Evolutionary conservation across 2,888 invertebrate species (phyloP), one percentile per base, ranked within the genome.

Genomic region (Caradrina kadenii): DNA sequence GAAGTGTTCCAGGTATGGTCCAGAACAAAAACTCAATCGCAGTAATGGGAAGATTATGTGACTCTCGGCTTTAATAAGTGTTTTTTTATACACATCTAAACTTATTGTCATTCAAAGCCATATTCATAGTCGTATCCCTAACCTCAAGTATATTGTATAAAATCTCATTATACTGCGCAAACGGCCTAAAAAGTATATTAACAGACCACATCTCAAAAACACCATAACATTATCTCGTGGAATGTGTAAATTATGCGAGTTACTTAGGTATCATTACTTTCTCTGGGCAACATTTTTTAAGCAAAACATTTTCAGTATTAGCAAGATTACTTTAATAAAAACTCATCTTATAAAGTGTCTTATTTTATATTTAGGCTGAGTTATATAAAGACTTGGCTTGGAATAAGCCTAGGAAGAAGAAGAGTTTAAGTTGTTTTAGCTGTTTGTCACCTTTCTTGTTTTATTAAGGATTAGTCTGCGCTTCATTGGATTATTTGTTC

Each of bases 211-310:
- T 49, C 52, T 73, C 13, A 65, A 65, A 69, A 61, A 76, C 48
- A 13, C 15, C 52, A 48, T 19, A 48, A 49, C 42, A 59, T 76
- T 63, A 63, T 75, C 63, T 59, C 54, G 10, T 42, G 42, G 42
- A 78, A 81, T 77, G 61, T 63, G 39, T 62, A 80, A 80, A 81
- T 81, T 83, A 81, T 77, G 54, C 81, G 59, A 73, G 49, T 69
- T 59, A 80, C 69, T 83, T 83, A 17, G 45, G 45, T 45, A 72
- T 50, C 52, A 60, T 70, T 56, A 76, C 45, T 35, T 70, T 26
- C 22, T 54, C 39, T 22, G 49, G 42, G 59, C 19, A 59, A 21
- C n/a, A 62, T 80, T 81, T 73, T 81, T 78, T 50, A 63, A 13
- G n/a, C 31, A 59, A 81, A 78, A 67, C 58, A 78, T 74, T 83